Base-by-base conservation (phyloP, 2,888 invertebrate genomes). In the Oxystoma pomonae region DNA sequence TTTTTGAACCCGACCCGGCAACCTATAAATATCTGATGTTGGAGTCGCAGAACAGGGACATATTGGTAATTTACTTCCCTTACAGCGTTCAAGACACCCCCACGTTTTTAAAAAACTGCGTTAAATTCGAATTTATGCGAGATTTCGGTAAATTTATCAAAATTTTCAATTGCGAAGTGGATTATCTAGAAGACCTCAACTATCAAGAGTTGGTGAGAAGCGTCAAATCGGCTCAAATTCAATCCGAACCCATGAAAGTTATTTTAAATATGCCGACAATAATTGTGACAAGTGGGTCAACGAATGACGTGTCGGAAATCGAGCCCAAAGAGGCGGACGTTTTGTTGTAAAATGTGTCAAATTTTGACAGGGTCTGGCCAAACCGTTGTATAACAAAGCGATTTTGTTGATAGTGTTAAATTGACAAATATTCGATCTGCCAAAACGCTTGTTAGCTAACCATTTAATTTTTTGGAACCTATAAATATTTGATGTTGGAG, bases 131-230 rank as follows among this genome's bases (percentile, higher is more conserved):
- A 49, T 58, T 73, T 18, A 70, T 73, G 62, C 69, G 69, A 16
- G 73, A 74, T 20, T 71, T 71, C 20, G 63, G 64, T 16, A 66
- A 62, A 17, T 71, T 74, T 53, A n/a, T n/a, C n/a, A n/a, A n/a
- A n/a, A 53, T 68, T n/a, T 71, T 74, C 51, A 66, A 69, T 19
- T 65, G 58, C 49, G 65, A 66, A 9, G 66, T 63, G 0, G 65
- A 65, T 55, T 61, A 61, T n/a, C 55, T 57, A 16, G 66, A 67
- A 18, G 58, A 63, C 55, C 52, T 55, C 1, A 56, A 55, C n/a
- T 71, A 64, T 59, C 50, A 59, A 20, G 70, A 74, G 5, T 66
- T 74, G 51, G 56, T 53, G 5, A 63, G 60, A n/a, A 68, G 69
- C 55, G 68, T 72, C 1, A 63, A 69, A 55, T 58, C 60, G 16